Percentiles rank a stretch among this genome's conserved stretches.
Conservation (phyloP, 2,113 vertebrate genomes). For the Numida meleagris region DNA sequence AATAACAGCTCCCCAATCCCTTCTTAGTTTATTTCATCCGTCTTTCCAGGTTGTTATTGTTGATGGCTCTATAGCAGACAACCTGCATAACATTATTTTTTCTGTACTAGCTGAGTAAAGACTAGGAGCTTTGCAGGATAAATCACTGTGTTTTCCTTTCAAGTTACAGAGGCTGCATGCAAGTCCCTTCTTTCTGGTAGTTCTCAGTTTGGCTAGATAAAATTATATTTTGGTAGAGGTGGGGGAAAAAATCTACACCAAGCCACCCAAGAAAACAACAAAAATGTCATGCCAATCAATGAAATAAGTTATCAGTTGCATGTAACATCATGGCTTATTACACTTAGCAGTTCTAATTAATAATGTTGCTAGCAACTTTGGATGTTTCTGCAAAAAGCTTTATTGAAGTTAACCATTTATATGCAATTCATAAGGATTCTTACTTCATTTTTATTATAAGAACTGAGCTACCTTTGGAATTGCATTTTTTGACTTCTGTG, state of each 20-base stretch:
- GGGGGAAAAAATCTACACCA: neutral
- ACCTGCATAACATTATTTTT: neutral
- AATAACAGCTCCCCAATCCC: neutral
- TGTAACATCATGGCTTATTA: neutral
- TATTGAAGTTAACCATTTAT: neutral
- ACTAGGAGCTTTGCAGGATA: neutral
- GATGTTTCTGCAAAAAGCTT: neutral
- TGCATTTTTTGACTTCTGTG: neutral
- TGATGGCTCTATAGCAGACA: neutral
- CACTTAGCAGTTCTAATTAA: neutral
- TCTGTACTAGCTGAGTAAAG: neutral
- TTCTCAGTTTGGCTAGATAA: neutral
- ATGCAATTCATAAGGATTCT: neutral
- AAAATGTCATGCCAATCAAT: neutral
- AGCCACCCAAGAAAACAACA: neutral
- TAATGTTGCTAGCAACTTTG: neutral
- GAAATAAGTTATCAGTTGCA: neutral
- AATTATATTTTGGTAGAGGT: neutral
- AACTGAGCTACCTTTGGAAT: neutral
- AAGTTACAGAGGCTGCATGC: neutral
- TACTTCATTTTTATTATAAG: neutral
- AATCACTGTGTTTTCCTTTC: neutral
- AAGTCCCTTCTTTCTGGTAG: neutral
- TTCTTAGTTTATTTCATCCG: neutral
- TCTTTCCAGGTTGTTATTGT: neutral